phyloP scores from a whole-genome alignment of 2,888 invertebrate species.

The Sepiola atlantica region DNA sequence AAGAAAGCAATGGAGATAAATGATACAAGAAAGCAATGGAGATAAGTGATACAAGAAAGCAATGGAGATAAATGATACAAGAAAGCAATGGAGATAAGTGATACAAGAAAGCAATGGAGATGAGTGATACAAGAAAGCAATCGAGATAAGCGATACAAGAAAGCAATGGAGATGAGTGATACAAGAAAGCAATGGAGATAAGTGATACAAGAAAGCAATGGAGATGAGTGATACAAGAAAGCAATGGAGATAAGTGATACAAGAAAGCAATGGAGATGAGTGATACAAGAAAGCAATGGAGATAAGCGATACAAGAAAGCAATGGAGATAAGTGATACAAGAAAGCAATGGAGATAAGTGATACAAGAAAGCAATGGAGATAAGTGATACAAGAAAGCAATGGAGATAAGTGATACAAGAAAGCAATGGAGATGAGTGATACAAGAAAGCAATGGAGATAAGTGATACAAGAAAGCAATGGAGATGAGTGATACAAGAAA shows the following conservation, averaged over 20 bases:
- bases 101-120: background rate
- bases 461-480: background rate
- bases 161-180: background rate
- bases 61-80: background rate
- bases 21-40: background rate
- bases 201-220: background rate
- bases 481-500: background rate
- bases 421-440: background rate
- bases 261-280: background rate
- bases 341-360: background rate
- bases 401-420: background rate
- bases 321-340: background rate
- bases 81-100: background rate
- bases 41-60: background rate
- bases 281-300: background rate
- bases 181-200: background rate
- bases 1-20: background rate
- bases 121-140: background rate
- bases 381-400: background rate
- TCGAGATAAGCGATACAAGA: background rate
- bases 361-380: background rate
- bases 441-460: background rate
- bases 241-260: background rate
- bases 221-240: background rate
- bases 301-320: background rate